These are phyloP conservation scores for Acanthaster planci DNA, from an alignment of 35 echinoderm and acorn worm species.

Conservation along the genomic window DNA sequence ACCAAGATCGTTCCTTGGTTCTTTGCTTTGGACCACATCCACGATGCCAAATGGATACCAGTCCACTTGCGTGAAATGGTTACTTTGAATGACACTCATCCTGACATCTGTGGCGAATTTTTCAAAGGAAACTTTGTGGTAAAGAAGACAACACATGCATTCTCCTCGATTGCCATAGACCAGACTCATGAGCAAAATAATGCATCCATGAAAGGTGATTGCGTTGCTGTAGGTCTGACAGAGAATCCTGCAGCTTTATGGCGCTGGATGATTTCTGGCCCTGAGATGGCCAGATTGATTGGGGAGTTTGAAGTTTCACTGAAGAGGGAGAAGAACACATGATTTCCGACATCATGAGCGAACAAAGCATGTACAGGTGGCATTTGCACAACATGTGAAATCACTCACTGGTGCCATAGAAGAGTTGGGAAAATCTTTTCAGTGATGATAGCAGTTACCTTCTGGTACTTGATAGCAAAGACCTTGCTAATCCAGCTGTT, in stretches of 20 bases:
- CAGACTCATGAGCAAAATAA: conserved; percentile 68
- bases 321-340: neutral
- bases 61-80: conserved; percentile 58
- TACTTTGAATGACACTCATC: neutral
- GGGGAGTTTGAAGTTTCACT: conserved; percentile 21
- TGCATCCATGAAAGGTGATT: conserved; percentile 39
- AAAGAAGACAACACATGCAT: conserved; percentile 34
- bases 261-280: conserved; percentile 56
- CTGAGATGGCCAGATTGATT: conserved; percentile 50
- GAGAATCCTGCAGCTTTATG: conserved; percentile 23
- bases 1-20: conserved; percentile 43
- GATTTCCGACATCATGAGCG: conserved; percentile 22
- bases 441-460: neutral
- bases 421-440: neutral
- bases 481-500: too few relatives aligned
- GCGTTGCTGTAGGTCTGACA: conserved; percentile 49
- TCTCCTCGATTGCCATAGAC: conserved; percentile 53
- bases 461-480: too few relatives aligned
- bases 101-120: conserved; percentile 3
- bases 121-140: conserved; percentile 27
- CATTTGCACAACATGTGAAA: conserved; percentile 36
- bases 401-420: neutral
- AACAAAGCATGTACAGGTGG: conserved; percentile 27
- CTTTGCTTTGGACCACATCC: conserved; percentile 43
- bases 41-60: conserved; percentile 56